Conservation (phyloP, 2,797 vertebrate species). For the Neosalanx taihuensis region DNA sequence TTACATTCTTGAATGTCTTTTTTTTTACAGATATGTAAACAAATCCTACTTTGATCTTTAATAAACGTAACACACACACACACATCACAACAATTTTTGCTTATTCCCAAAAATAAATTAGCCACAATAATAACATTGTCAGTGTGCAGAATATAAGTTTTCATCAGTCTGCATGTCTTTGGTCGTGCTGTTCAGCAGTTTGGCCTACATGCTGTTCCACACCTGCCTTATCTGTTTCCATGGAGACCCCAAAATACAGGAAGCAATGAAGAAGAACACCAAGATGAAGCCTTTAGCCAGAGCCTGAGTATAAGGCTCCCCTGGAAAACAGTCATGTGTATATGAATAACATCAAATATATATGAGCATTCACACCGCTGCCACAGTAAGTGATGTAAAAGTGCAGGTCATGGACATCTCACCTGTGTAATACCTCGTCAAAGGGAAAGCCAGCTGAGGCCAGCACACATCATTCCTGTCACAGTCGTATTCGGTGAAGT, state of each 20-base stretch:
- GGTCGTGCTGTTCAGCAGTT: background rate
- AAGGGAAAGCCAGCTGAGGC: constrained; percentile 76
- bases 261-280: constrained; percentile 73
- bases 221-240: constrained; percentile 75
- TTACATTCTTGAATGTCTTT: background rate
- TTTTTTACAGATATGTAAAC: no score
- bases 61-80: background rate
- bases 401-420: constrained; percentile 8
- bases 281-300: constrained; percentile 85
- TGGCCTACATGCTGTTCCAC: constrained; percentile 50
- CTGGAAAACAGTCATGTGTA: constrained; percentile 57
- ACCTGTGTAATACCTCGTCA: constrained; percentile 84
- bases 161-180: background rate
- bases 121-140: background rate
- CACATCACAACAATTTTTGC: background rate
- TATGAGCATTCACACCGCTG: no score
- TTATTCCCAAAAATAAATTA: background rate
- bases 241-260: constrained; percentile 74
- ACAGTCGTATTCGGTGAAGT: constrained; percentile 92
- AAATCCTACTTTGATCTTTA: no score
- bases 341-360: no score
- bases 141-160: background rate
- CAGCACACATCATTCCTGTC: constrained; percentile 89
- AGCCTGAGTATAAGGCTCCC: constrained; percentile 80
- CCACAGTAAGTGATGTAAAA: background rate